A percentile compares a stretch with the other conserved stretches of the same genome.
Evolutionary conservation across 1,140 invertebrate species (phyloP).

Genomic region (Drosophila varians): DNA sequence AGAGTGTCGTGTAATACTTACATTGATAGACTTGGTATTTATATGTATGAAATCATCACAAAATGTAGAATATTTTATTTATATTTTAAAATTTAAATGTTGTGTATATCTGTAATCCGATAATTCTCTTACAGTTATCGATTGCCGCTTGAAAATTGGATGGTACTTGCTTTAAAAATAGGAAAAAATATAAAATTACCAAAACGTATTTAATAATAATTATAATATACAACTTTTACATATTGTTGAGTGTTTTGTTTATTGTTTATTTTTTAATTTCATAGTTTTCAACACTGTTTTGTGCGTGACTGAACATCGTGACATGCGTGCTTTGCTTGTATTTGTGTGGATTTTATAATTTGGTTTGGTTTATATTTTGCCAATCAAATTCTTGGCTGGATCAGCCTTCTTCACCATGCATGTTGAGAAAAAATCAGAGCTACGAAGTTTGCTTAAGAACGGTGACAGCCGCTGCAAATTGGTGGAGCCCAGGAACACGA

Average conservation of each 20-base stretch:
- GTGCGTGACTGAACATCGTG: conserved; percentile 76
- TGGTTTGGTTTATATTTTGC: conserved; percentile 13
- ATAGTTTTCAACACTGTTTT: conserved; percentile 59
- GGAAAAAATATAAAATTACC: not conserved
- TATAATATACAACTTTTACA: no score
- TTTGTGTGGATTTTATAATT: conserved; percentile 44
- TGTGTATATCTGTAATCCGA: no score
- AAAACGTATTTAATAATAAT: no score
- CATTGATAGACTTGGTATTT: no score
- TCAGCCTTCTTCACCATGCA: conserved; percentile 37
- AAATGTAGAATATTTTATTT: no score
- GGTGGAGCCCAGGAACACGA: conserved; percentile 65
- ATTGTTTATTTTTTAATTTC: not conserved
- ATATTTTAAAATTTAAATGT: no score
- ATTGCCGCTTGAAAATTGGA: no score
- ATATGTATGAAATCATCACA: no score
- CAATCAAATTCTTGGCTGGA: not conserved
- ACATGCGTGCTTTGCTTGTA: conserved; percentile 54
- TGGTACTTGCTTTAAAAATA: not conserved
- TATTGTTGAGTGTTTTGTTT: not conserved
- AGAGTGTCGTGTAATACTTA: no score
- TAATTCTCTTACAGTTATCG: not conserved
- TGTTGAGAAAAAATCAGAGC: conserved; percentile 66
- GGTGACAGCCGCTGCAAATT: conserved; percentile 64
- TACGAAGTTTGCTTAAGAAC: conserved; percentile 60